These are phyloP conservation scores for Crotalus viridis DNA, from an alignment of 2,113 vertebrate genomes.

Conservation along the genomic window DNA sequence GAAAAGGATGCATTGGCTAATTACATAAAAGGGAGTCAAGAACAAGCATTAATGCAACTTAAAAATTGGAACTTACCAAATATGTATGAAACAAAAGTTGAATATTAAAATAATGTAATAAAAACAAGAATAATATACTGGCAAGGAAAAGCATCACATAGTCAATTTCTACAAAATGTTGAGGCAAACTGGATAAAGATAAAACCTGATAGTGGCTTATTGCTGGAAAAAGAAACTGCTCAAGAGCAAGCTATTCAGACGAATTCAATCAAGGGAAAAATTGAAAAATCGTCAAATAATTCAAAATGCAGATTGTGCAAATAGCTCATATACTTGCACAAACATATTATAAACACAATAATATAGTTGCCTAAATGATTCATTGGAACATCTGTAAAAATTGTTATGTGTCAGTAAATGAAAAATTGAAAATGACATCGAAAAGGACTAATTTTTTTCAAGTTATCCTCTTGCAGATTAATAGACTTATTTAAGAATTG, in stretches of 20 bases:
- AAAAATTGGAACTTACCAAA: background rate
- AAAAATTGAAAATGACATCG: background rate
- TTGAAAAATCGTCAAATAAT: background rate
- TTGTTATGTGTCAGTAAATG: background rate
- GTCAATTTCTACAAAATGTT: background rate
- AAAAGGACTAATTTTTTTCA: background rate
- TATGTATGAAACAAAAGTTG: background rate
- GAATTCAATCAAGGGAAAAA: background rate
- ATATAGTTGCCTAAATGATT: background rate
- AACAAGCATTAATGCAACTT: background rate
- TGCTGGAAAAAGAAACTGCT: background rate
- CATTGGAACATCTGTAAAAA: background rate
- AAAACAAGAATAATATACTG: background rate
- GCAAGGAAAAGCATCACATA: background rate
- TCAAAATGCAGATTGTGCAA: background rate
- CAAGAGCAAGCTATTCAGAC: background rate
- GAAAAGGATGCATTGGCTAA: background rate
- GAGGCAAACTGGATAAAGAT: background rate
- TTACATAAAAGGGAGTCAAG: background rate
- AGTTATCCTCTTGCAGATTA: background rate
- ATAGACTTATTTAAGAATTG: background rate
- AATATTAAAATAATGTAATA: background rate
- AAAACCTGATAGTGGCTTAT: background rate
- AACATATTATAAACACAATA: background rate
- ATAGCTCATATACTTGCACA: background rate